phyloP scores from a whole-genome alignment of 2,888 invertebrate genomes.

The Apamea epomidion region DNA sequence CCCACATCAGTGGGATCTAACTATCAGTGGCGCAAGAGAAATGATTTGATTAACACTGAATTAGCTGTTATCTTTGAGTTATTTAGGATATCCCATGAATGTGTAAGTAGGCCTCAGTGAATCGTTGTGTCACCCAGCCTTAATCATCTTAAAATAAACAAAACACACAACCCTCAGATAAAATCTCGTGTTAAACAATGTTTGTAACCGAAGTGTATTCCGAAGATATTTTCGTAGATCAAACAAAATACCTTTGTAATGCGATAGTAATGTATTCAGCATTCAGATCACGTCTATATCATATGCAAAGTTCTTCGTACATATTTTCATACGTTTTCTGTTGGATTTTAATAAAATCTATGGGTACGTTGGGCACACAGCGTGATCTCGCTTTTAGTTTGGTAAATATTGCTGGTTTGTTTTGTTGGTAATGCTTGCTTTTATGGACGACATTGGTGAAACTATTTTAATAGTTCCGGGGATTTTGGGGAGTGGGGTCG shows the following conservation, averaged over 20 bases:
- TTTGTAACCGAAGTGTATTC: conserved; percentile 49
- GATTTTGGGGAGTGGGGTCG: background rate
- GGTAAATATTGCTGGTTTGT: conserved; percentile 69
- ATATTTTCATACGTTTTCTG: conserved; percentile 64
- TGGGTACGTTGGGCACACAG: conserved; percentile 57
- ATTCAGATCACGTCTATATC: conserved; percentile 66
- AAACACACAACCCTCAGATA: conserved; percentile 2
- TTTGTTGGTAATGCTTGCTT: conserved; percentile 34
- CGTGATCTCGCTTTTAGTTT: conserved; percentile 72
- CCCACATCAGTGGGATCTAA: background rate
- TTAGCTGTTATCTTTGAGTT: background rate
- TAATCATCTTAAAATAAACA: background rate
- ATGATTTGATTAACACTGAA: background rate
- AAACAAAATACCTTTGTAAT: conserved; percentile 71
- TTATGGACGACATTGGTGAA: background rate
- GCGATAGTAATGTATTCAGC: conserved; percentile 67
- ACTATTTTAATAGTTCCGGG: background rate
- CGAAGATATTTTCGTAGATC: conserved; percentile 63
- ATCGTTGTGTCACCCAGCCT: background rate
- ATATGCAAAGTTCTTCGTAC: conserved; percentile 65
- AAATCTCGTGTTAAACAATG: conserved; percentile 39
- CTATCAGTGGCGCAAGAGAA: background rate
- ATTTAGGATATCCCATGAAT: background rate
- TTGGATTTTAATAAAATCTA: conserved; percentile 71
- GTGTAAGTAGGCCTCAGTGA: background rate